Evolutionary conservation across 1,140 invertebrate genomes (phyloP).

Genomic region (Pollicipes pollicipes): DNA sequence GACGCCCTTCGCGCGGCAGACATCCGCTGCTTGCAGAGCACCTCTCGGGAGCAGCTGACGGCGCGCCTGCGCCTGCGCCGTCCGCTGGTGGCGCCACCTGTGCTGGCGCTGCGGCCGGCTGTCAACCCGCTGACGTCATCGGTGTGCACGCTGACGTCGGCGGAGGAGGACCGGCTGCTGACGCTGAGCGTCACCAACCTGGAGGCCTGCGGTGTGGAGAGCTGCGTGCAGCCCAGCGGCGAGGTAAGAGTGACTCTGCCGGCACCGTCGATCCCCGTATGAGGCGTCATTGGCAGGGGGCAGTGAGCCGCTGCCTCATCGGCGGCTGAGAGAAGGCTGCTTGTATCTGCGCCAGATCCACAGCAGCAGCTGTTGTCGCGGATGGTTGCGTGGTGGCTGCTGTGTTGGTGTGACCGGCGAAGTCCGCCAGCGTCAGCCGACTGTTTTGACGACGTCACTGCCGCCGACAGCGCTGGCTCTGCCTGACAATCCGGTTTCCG

Average conservation of each 20-base stretch:
- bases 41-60: background rate
- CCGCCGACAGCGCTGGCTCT: background rate
- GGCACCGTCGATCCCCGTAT: no score
- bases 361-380: no score
- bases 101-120: background rate
- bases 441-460: no score
- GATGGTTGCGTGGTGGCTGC: no score
- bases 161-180: background rate
- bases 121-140: background rate
- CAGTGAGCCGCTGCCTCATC: no score
- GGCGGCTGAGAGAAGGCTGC: no score
- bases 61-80: background rate
- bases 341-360: no score
- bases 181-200: background rate
- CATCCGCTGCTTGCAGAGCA: background rate
- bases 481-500: background rate
- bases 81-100: constrained; percentile 2
- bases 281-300: no score
- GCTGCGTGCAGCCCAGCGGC: background rate
- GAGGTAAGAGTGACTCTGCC: background rate
- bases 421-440: no score
- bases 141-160: background rate
- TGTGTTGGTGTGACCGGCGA: no score
- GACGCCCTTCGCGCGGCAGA: background rate
- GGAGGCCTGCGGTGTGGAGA: background rate